phyloP scores from a whole-genome alignment of 1,140 invertebrate genomes.

The Patella vulgata region DNA sequence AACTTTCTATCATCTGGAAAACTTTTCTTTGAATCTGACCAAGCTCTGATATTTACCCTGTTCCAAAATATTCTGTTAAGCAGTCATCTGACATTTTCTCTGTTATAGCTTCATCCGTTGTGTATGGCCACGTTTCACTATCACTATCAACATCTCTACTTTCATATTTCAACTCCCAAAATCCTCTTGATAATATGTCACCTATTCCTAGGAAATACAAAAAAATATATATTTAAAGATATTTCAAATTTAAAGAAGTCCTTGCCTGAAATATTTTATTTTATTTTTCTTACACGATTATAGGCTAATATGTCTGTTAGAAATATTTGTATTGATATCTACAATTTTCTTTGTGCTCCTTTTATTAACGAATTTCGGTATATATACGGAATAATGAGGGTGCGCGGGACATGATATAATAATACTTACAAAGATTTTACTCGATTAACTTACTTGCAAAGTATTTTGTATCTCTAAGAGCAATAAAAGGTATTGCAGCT shows the following conservation, averaged over 20 bases:
- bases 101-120: constrained; percentile 37
- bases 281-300: too few relatives aligned
- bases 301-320: too few relatives aligned
- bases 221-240: not conserved
- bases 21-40: too few relatives aligned
- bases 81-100: constrained; percentile 53
- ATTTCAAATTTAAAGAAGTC: not conserved
- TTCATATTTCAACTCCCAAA: constrained; percentile 47
- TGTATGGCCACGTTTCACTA: constrained; percentile 28
- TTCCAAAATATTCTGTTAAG: constrained; percentile 51
- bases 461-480: constrained; percentile 21
- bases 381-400: too few relatives aligned
- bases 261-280: too few relatives aligned
- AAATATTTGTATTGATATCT: constrained; percentile 1
- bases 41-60: too few relatives aligned
- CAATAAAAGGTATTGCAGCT: constrained; percentile 32
- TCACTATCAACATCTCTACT: constrained; percentile 29
- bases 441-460: constrained; percentile 34
- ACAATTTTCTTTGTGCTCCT: constrained; percentile 6
- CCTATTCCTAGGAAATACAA: constrained; percentile 43
- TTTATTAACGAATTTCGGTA: too few relatives aligned
- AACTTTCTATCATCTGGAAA: too few relatives aligned
- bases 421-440: too few relatives aligned
- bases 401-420: too few relatives aligned
- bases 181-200: constrained; percentile 33